Base-by-base conservation (phyloP, 2,888 invertebrate genomes). In the Charanyca ferruginea region DNA sequence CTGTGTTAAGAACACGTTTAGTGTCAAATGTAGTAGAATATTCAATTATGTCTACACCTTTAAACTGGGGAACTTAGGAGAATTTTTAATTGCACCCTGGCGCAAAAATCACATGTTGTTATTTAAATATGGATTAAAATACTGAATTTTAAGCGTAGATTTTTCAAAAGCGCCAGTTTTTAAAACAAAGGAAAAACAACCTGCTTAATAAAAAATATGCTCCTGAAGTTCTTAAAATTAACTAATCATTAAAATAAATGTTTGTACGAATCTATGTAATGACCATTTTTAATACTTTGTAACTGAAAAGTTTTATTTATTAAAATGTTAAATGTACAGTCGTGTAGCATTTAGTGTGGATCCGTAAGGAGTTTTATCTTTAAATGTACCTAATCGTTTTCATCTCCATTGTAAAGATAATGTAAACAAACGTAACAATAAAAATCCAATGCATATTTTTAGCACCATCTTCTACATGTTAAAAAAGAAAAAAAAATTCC, bases 1-100 rank as follows among this genome's bases (percentile, higher is more conserved):
- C 60, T 79, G 89, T 89, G 89, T 90, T 89, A 74, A 69, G 77
- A 89, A 90, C 90, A 88, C 88, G 54, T 61, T 11, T 77, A 78
- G 68, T 78, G 80, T 81, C 87, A 87, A 89, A 89, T 79, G 69
- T 88, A 86, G 74, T 68, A 66, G 71, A 84, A 65, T 69, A 70
- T 45, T 20, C 61, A 65, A 80, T 54, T 66, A 66, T 62, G 58
- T 79, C 76, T 70, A 74, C 57, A 70, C 57, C 53, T 66, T 67
- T 58, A 53, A 64, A 73, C 67, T 61, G 62, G 47, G 60, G 47
- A 70, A 65, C 58, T 41, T 54, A 52, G 57, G 70, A 67, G 64
- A 38, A 69, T 76, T 78, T 66, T 66, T 49, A 23, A 54, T 13
- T 18, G 28, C 25, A 53, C 23, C 3, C 11, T 25, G 20, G 16